Evolutionary conservation across 2,888 invertebrate species (phyloP).

Genomic region (Microctonus hyperodae): DNA sequence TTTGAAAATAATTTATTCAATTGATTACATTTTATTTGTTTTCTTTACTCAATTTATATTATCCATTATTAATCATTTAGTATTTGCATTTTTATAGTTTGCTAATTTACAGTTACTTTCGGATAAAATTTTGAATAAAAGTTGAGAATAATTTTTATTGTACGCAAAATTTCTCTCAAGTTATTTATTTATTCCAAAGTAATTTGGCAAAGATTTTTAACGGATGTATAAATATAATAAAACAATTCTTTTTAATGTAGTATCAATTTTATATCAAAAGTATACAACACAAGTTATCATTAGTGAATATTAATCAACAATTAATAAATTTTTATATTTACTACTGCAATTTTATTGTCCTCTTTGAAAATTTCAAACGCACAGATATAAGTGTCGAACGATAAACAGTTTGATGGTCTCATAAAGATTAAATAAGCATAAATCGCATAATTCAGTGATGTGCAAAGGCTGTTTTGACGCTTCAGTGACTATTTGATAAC

Average conservation of each 20-base stretch:
- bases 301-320: too few species aligned
- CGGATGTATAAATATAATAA: too few species aligned
- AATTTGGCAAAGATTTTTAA: too few species aligned
- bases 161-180: neutral
- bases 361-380: slow-evolving; percentile 23
- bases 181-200: too few species aligned
- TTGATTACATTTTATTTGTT: neutral
- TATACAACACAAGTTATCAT: too few species aligned
- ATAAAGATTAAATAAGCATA: slow-evolving; percentile 44
- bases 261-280: too few species aligned
- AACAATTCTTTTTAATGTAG: too few species aligned
- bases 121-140: neutral
- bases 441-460: slow-evolving; percentile 34
- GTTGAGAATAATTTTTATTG: neutral
- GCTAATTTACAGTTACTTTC: neutral
- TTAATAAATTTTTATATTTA: too few species aligned
- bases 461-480: slow-evolving; percentile 20
- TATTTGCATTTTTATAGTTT: neutral
- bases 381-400: slow-evolving; percentile 32
- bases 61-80: neutral
- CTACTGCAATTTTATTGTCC: neutral
- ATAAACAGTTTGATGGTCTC: slow-evolving; percentile 46
- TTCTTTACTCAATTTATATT: neutral
- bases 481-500: slow-evolving; percentile 19
- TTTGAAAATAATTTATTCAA: neutral